These are phyloP conservation scores for Hyalella azteca DNA, from an alignment of 2,888 invertebrate genomes.

Conservation along the genomic window DNA sequence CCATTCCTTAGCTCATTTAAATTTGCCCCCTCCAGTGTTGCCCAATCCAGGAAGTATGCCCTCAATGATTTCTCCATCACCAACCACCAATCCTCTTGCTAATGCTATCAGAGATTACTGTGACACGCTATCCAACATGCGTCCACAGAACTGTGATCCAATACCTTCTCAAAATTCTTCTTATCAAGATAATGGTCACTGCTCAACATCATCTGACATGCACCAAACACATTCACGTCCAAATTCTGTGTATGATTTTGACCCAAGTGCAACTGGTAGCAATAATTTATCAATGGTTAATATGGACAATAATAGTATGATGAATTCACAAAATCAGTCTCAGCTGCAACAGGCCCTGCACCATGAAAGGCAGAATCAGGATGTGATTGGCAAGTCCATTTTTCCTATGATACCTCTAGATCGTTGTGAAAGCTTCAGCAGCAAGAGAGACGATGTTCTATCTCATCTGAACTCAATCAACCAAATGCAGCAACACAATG, in stretches of 20 bases:
- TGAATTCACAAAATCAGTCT: conserved; percentile 4
- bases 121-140: conserved; percentile 3
- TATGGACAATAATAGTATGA: conserved; percentile 7
- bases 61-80: conserved; percentile 2
- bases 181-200: conserved; percentile 12
- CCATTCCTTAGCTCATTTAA: conserved; percentile 13
- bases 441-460: conserved; percentile 15
- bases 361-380: conserved; percentile 21
- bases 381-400: neutral
- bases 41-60: neutral
- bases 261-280: conserved; percentile 39
- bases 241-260: conserved; percentile 56
- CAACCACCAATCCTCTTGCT: conserved; percentile 1
- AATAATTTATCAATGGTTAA: conserved; percentile 39
- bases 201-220: conserved; percentile 8
- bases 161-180: neutral
- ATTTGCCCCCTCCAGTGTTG: conserved; percentile 10
- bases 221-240: conserved; percentile 12
- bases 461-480: conserved; percentile 27
- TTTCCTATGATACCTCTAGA: conserved; percentile 25
- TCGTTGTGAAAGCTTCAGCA: conserved; percentile 20
- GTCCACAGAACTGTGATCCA: conserved; percentile 8
- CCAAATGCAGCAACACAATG: neutral
- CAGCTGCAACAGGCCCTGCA: conserved; percentile 13
- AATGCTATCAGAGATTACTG: conserved; percentile 28